These are phyloP conservation scores for Osmerus eperlanus DNA, from an alignment of 2,113 vertebrate genomes.

Conservation along the genomic window DNA sequence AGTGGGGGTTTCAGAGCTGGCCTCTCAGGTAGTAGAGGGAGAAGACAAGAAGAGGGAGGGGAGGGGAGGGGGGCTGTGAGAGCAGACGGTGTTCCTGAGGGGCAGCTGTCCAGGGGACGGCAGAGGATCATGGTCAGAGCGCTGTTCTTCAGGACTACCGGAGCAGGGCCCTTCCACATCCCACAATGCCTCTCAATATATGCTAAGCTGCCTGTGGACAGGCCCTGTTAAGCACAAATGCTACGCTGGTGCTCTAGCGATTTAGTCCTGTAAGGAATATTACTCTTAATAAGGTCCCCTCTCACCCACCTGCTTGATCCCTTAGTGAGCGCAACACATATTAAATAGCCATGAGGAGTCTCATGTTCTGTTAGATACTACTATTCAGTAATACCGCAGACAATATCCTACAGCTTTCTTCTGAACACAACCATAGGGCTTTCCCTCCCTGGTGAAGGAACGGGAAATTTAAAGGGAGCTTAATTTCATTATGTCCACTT, in stretches of 20 bases:
- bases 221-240: slow-evolving; percentile 57
- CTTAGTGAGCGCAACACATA: slow-evolving; percentile 31
- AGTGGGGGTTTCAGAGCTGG: slow-evolving; percentile 5
- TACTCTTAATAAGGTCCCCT: slow-evolving; percentile 53
- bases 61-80: not conserved
- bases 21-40: not conserved
- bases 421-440: slow-evolving; percentile 9
- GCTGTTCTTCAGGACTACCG: slow-evolving; percentile 24
- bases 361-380: not conserved
- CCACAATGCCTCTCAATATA: slow-evolving; percentile 52
- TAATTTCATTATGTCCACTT: slow-evolving; percentile 16
- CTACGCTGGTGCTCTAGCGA: slow-evolving; percentile 52
- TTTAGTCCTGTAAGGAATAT: slow-evolving; percentile 57
- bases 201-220: slow-evolving; percentile 56
- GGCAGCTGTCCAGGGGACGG: not conserved
- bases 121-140: not conserved
- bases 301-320: slow-evolving; percentile 26
- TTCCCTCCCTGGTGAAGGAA: slow-evolving; percentile 4
- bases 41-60: not conserved
- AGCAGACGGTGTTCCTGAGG: slow-evolving; percentile 6
- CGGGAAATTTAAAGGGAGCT: slow-evolving; percentile 13
- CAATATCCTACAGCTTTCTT: slow-evolving; percentile 1
- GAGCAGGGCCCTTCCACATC: slow-evolving; percentile 34
- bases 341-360: not conserved
- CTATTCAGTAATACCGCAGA: not conserved